Percentiles rank a stretch among this genome's conserved stretches.
Conservation (phyloP, 2,888 invertebrate genomes). For the Clanis bilineata region DNA sequence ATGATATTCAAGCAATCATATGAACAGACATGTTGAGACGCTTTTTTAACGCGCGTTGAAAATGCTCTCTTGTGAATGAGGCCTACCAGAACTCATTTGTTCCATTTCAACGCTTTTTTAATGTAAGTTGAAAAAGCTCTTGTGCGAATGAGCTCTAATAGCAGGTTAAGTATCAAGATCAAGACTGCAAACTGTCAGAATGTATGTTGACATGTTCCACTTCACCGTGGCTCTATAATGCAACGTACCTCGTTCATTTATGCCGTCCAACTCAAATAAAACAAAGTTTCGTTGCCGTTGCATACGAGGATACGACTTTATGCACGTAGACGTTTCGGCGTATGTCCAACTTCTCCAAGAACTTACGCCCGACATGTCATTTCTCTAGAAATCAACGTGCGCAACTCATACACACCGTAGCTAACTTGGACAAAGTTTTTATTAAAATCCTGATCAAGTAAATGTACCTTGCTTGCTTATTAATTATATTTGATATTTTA, state of each 20-base stretch:
- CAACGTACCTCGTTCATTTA: slow-evolving; percentile 44
- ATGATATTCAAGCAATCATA: no score
- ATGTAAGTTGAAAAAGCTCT: no score
- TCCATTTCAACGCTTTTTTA: no score
- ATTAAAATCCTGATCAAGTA: not conserved
- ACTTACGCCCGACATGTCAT: slow-evolving; percentile 22
- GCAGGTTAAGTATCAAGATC: no score
- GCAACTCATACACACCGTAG: slow-evolving; percentile 2
- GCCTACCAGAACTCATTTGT: no score
- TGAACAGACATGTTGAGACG: no score
- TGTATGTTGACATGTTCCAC: slow-evolving; percentile 36
- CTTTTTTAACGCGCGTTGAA: no score
- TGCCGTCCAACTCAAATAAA: slow-evolving; percentile 46
- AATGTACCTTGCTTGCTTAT: no score
- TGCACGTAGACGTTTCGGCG: slow-evolving; percentile 37
- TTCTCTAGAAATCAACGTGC: slow-evolving; percentile 5
- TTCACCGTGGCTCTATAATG: slow-evolving; percentile 31
- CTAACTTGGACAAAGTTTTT: not conserved
- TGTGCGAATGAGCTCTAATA: no score
- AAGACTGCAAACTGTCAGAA: slow-evolving; percentile 30
- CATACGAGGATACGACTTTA: slow-evolving; percentile 43
- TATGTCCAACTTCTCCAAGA: slow-evolving; percentile 37
- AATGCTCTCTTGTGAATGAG: no score
- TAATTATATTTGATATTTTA: no score
- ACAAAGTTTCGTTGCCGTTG: slow-evolving; percentile 47